Conservation (phyloP, 2,113 vertebrate species). For the Cisticola juncidis region DNA sequence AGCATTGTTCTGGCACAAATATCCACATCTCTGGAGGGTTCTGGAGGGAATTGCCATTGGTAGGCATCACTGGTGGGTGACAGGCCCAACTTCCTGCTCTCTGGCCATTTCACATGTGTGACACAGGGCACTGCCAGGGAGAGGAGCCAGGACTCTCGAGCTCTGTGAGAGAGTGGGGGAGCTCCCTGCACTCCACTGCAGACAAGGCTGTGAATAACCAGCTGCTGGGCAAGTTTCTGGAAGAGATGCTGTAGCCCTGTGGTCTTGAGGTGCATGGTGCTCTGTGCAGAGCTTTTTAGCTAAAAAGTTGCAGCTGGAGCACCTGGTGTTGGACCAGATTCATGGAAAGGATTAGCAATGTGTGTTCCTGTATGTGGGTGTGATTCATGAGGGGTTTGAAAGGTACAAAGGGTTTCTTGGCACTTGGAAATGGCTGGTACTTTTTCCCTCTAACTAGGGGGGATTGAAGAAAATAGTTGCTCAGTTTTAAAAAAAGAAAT, state of each 20-base stretch:
- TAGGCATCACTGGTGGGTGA: no score
- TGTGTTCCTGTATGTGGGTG: neutral
- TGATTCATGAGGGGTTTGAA: neutral
- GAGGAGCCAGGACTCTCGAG: neutral
- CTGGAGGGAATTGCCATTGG: neutral
- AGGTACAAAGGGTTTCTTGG: neutral
- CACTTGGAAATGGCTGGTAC: neutral
- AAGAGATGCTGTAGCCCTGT: neutral
- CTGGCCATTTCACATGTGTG: neutral
- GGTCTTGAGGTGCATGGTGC: accelerated
- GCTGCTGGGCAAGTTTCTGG: neutral
- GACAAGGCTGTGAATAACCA: neutral
- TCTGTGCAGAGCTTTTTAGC: neutral
- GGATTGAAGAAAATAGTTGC: neutral
- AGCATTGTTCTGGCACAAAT: neutral
- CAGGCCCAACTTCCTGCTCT: neutral
- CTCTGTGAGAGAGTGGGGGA: accelerated
- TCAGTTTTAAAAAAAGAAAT: neutral
- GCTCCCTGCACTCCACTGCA: neutral
- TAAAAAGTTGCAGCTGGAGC: neutral
- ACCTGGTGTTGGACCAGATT: neutral
- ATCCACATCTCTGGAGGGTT: neutral
- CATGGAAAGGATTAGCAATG: neutral
- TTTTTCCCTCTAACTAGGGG: neutral
- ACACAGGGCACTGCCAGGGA: no score